phyloP scores from a whole-genome alignment of 2,797 vertebrate genomes.

The Esox lucius region DNA sequence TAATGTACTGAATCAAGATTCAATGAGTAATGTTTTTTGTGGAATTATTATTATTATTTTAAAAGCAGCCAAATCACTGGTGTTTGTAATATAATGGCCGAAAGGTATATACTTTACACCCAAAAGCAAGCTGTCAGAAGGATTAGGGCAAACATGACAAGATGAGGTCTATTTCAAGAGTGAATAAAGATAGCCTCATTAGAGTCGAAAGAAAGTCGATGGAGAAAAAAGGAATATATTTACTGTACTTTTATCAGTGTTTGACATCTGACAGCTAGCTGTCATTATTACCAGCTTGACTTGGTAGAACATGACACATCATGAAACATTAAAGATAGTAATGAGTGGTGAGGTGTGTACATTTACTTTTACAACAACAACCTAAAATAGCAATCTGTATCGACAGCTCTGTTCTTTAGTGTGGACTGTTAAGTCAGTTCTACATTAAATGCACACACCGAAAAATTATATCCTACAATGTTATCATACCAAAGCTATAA shows the following conservation, averaged over 20 bases:
- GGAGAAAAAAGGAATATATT: constrained; percentile 17
- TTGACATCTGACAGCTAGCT: constrained; percentile 29
- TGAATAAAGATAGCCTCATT: constrained; percentile 31
- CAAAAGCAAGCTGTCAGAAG: not conserved
- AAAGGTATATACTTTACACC: not conserved
- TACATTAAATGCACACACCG: too few species aligned
- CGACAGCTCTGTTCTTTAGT: not conserved
- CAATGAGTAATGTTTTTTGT: not conserved
- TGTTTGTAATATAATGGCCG: not conserved
- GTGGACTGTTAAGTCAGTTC: not conserved
- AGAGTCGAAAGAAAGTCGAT: constrained; percentile 40
- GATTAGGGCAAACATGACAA: constrained; percentile 14
- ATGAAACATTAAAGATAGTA: too few species aligned
- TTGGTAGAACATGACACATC: constrained; percentile 18
- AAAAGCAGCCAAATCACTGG: not conserved
- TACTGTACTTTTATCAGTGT: constrained; percentile 26
- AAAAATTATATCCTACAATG: too few species aligned
- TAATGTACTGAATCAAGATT: not conserved
- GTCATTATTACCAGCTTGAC: constrained; percentile 30
- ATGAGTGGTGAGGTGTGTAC: not conserved
- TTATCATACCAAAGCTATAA: not conserved
- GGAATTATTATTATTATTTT: not conserved
- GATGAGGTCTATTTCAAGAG: constrained; percentile 16
- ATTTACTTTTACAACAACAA: constrained; percentile 31
- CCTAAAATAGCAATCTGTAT: not conserved